Percentiles rank a stretch among this genome's conserved stretches.
These are phyloP conservation scores for Drosophila demipolita DNA, from an alignment of 2,888 invertebrate genomes.

Conservation along the genomic window DNA sequence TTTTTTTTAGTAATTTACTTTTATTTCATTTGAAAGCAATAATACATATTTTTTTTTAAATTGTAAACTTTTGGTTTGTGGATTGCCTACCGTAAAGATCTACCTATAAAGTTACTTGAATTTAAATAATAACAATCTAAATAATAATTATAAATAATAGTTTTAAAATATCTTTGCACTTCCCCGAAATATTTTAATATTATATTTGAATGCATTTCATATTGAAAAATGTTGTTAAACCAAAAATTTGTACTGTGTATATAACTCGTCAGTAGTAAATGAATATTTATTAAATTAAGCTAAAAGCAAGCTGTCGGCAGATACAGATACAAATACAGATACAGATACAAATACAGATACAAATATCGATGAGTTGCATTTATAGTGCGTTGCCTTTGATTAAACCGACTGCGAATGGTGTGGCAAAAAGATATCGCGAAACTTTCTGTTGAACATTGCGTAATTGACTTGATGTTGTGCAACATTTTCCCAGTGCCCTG, in stretches of 20 bases:
- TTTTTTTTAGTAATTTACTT: not conserved
- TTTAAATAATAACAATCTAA: too few species aligned
- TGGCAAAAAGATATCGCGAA: constrained; percentile 37
- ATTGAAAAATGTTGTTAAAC: not conserved
- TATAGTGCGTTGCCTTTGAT: constrained; percentile 49
- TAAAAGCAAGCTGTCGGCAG: constrained; percentile 20
- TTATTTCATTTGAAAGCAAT: not conserved
- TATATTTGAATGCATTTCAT: not conserved
- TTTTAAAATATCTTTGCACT: too few species aligned
- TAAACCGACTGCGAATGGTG: constrained; percentile 53
- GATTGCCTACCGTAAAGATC: too few species aligned
- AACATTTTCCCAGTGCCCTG: constrained; percentile 38
- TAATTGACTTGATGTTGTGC: constrained; percentile 72
- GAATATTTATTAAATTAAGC: constrained; percentile 28
- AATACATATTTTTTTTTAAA: not conserved
- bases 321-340: constrained; percentile 12
- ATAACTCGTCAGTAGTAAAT: constrained; percentile 5
- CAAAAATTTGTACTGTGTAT: not conserved
- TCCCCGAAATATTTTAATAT: too few species aligned
- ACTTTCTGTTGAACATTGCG: constrained; percentile 60
- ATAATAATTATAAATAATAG: too few species aligned
- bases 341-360: constrained; percentile 31
- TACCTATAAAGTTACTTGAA: too few species aligned
- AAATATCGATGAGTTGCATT: constrained; percentile 41
- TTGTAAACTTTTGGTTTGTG: not conserved